Conservation (phyloP, 2,888 invertebrate genomes). For the Selenia dentaria region DNA sequence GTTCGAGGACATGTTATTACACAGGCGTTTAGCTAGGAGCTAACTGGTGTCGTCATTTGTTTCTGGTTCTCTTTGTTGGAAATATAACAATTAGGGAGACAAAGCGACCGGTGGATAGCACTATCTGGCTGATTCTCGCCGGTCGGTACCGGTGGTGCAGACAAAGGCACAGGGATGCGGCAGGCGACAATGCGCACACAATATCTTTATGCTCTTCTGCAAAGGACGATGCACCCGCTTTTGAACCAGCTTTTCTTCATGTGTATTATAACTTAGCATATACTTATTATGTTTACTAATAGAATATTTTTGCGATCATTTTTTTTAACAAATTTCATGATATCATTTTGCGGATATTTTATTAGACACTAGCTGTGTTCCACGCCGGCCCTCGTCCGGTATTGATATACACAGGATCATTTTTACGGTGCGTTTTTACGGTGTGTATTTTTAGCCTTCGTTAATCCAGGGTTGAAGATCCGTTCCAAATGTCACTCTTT, state of each 20-base stretch:
- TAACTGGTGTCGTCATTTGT: constrained; percentile 73
- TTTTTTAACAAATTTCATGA: too few species aligned
- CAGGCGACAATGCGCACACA: constrained; percentile 72
- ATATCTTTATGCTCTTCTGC: constrained; percentile 77
- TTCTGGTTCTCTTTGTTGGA: constrained; percentile 74
- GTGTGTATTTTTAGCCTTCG: too few species aligned
- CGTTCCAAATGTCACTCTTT: too few species aligned
- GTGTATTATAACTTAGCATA: constrained; percentile 23
- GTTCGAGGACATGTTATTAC: constrained; percentile 80
- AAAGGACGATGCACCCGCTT: constrained; percentile 73
- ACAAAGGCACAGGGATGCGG: constrained; percentile 50
- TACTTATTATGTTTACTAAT: too few species aligned
- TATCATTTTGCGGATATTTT: too few species aligned
- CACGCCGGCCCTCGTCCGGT: too few species aligned
- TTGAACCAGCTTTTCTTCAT: constrained; percentile 63
- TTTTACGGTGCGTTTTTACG: too few species aligned
- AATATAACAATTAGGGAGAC: constrained; percentile 78
- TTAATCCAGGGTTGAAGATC: too few species aligned
- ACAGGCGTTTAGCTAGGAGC: constrained; percentile 72
- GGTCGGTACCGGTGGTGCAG: constrained; percentile 25
- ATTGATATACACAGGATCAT: too few species aligned
- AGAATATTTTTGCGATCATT: too few species aligned
- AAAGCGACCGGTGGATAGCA: constrained; percentile 64
- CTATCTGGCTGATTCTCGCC: constrained; percentile 62
- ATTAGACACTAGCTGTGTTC: too few species aligned